phyloP scores from a whole-genome alignment of 2,797 vertebrate species.

The Knipowitschia caucasica region DNA sequence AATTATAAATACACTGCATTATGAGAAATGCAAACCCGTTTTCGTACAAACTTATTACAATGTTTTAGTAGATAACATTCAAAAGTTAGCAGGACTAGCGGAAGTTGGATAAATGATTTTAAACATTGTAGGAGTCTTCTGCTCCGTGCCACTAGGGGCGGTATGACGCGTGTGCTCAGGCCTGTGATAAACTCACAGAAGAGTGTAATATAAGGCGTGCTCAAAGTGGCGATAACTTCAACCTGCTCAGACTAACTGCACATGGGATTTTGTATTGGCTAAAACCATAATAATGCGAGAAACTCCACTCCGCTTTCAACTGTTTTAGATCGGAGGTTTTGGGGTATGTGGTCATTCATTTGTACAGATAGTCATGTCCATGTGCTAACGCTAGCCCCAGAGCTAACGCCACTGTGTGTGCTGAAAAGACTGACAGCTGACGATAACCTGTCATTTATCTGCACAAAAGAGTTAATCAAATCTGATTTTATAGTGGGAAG shows the following conservation, averaged over 20 bases:
- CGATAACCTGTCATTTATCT: constrained; percentile 38
- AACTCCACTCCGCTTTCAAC: constrained; percentile 41
- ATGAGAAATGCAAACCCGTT: not conserved
- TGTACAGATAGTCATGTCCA: constrained; percentile 7
- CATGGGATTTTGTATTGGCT: constrained; percentile 46
- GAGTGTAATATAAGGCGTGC: constrained; percentile 56
- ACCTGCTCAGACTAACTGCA: constrained; percentile 31
- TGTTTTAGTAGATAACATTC: not conserved
- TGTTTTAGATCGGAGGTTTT: constrained; percentile 59
- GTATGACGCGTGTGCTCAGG: not conserved
- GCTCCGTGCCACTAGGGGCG: constrained; percentile 24
- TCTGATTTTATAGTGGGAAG: not conserved
- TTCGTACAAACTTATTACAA: not conserved
- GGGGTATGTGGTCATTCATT: constrained; percentile 59
- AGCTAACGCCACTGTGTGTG: constrained; percentile 27
- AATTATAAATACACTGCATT: not conserved
- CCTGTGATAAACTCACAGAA: constrained; percentile 13
- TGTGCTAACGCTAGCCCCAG: constrained; percentile 29
- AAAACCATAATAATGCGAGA: constrained; percentile 67
- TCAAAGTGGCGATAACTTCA: constrained; percentile 56
- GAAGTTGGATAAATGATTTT: not conserved
- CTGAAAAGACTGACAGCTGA: constrained; percentile 55
- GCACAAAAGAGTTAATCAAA: constrained; percentile 1
- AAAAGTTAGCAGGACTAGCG: constrained; percentile 2
- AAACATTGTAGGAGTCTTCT: not conserved